Evolutionary conservation across 2,113 vertebrate genomes (phyloP).

Genomic region (Albula glossodonta): DNA sequence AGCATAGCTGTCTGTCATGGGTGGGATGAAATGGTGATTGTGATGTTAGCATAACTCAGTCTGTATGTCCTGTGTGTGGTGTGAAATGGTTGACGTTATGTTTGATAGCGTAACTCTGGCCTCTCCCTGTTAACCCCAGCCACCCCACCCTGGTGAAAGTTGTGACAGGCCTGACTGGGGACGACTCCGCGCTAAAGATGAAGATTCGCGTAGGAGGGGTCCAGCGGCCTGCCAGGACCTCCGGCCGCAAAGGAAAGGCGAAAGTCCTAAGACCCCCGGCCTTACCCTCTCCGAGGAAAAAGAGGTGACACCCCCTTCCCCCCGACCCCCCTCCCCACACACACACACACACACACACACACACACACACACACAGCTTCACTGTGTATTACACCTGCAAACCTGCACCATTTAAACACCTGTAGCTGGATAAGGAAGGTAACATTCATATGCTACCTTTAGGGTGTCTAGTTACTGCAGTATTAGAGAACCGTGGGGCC

Average conservation of each 20-base stretch:
- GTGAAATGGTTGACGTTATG: background rate
- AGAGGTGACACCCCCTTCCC: slow-evolving; percentile 71
- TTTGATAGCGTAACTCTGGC: background rate
- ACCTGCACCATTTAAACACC: too few relatives aligned
- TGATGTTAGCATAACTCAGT: background rate
- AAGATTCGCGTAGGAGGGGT: slow-evolving; percentile 68
- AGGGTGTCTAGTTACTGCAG: too few relatives aligned
- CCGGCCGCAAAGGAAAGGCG: slow-evolving; percentile 56
- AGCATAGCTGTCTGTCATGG: background rate
- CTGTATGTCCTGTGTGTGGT: background rate
- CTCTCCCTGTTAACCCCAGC: slow-evolving; percentile 59
- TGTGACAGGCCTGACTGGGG: slow-evolving; percentile 62
- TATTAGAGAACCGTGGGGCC: background rate
- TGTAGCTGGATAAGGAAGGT: too few relatives aligned
- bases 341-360: too few relatives aligned
- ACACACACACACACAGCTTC: too few relatives aligned
- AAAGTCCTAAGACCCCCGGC: slow-evolving; percentile 63
- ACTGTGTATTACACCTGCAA: background rate
- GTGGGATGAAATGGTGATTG: background rate
- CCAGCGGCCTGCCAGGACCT: slow-evolving; percentile 65
- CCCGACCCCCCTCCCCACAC: too few relatives aligned
- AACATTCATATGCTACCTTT: too few relatives aligned
- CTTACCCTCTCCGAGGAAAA: slow-evolving; percentile 73
- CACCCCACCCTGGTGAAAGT: slow-evolving; percentile 76
- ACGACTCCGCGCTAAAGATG: slow-evolving; percentile 62